Percentiles rank a stretch among this genome's conserved stretches.
Conservation (phyloP, 1,140 invertebrate genomes). For the Cyphomyrmex costatus region DNA sequence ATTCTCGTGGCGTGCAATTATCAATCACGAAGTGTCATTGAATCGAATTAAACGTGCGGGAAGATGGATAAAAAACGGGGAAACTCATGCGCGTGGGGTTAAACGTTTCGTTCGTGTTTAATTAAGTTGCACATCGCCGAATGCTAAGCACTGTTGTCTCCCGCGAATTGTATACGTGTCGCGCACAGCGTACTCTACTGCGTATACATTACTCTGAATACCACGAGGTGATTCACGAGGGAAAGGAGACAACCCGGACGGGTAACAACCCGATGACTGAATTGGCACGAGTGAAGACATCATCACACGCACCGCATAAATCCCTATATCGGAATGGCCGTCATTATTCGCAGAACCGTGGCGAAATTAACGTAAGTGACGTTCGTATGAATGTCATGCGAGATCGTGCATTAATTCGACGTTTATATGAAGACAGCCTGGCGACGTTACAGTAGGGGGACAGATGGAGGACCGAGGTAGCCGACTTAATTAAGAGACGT, state of each 20-base stretch:
- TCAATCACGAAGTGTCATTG: not conserved
- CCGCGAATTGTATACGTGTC: conserved; percentile 19
- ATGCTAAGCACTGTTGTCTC: conserved; percentile 24
- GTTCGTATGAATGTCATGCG: not conserved
- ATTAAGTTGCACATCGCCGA: conserved; percentile 28
- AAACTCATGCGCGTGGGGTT: not conserved
- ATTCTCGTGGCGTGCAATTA: not conserved
- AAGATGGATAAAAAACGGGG: not conserved
- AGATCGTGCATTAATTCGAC: conserved; percentile 22
- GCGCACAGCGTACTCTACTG: conserved; percentile 9
- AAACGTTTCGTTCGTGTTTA: conserved; percentile 23
- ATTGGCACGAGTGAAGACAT: conserved; percentile 13
- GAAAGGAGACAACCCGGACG: no score
- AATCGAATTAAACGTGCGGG: not conserved
- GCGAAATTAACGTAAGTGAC: conserved; percentile 4
- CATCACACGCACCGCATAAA: not conserved
- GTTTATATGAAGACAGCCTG: not conserved
- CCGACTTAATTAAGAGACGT: conserved; percentile 66
- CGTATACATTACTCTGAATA: conserved; percentile 9
- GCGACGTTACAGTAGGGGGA: not conserved
- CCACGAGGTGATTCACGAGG: not conserved
- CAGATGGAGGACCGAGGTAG: not conserved
- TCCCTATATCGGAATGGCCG: not conserved
- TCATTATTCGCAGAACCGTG: not conserved
- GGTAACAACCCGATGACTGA: conserved; percentile 16